Evolutionary conservation across 2,797 vertebrate genomes (phyloP).

Genomic region (Rhinichthys osculus): DNA sequence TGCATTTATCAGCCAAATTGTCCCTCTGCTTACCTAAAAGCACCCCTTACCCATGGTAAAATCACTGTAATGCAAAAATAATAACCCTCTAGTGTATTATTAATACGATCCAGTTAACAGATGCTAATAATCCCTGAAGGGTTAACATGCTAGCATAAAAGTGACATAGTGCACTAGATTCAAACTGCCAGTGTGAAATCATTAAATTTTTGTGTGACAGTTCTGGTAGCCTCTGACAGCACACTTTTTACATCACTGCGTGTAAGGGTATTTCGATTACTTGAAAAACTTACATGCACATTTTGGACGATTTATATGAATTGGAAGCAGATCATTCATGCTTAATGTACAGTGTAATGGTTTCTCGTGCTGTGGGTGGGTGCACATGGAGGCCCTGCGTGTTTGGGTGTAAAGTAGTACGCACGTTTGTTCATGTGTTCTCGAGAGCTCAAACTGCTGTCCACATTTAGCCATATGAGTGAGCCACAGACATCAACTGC

Average conservation of each 20-base stretch:
- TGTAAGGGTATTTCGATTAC: neutral
- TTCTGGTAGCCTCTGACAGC: neutral
- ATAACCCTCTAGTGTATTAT: neutral
- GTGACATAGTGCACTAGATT: neutral
- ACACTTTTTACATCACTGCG: neutral
- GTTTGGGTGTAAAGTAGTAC: neutral
- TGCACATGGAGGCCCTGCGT: neutral
- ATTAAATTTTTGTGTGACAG: neutral
- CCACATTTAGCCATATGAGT: constrained; percentile 23
- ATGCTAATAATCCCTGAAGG: neutral
- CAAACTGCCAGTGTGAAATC: neutral
- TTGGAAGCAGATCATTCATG: neutral
- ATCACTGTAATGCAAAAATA: neutral
- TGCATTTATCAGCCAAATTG: neutral
- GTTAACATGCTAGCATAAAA: neutral
- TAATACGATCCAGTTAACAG: neutral
- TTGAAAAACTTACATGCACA: neutral
- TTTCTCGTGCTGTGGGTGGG: neutral
- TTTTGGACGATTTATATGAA: neutral
- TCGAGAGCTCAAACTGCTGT: neutral
- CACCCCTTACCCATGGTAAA: neutral
- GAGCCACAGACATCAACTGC: constrained; percentile 29
- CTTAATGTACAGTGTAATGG: neutral
- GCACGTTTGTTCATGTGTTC: neutral
- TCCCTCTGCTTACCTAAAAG: neutral